Base-by-base conservation (phyloP, 2,113 vertebrate species). In the Psettodes erumei region DNA sequence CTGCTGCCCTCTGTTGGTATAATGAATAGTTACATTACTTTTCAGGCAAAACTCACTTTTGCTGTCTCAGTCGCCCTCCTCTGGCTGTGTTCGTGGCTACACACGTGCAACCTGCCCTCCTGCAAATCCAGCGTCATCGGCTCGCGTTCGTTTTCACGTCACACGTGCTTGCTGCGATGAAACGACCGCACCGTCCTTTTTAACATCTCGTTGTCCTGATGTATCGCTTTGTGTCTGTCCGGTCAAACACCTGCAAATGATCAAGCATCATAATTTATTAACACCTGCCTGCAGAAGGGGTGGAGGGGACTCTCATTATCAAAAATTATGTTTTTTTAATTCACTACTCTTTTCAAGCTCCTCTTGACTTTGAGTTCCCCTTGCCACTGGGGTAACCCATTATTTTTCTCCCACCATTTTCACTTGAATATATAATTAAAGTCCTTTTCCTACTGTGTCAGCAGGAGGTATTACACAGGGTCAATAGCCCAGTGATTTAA, bases 401-500 rank as follows among this genome's bases (percentile, higher is more conserved):
- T 87, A 84, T 79, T 73, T 42, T 15, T 23, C n/a, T 61, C 61
- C 25, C 18, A 72, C 73, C 53, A 64, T 84, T 87, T 87, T 83
- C 66, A 65, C 71, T 73, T 88, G 68, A 86, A 88, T 90, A 85
- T 82, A 88, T 92, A 90, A 92, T 92, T 86, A 89, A 88, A 85
- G 83, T 55, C 59, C 19, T 45, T 88, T 89, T 90, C 72, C 76
- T 68, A 79, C 64, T 67, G 47, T 82, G 77, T 91, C 90, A 93
- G 86, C 88, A 86, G 69, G 27, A 62, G 71, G 56, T 80, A 54
- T 85, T 83, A 59, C 75, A 71, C 62, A 18, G 75, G 85, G 86
- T 85, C 88, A 90, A 71, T 54, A 79, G 74, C 67, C 79, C 40
- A 59, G 81, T 86, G 91, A 88, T 89, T 90, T 90, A 91, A 87